A percentile compares a stretch with the other conserved stretches of the same genome.
These are phyloP conservation scores for Macrostomum lignano DNA, from an alignment of 1,140 invertebrate species.

Conservation along the genomic window DNA sequence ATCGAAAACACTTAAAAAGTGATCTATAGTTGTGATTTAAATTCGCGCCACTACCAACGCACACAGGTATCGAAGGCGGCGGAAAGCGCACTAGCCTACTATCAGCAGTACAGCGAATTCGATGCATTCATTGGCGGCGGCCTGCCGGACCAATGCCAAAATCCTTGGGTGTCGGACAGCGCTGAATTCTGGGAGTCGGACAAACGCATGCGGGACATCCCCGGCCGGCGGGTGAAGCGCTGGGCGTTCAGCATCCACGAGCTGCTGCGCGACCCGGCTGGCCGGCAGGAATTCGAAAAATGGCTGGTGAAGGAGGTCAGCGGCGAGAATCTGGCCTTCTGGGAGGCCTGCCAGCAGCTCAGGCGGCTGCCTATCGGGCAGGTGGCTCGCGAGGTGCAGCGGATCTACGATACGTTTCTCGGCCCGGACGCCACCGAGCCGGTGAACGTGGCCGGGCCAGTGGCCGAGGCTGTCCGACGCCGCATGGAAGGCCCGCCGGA, in stretches of 20 bases:
- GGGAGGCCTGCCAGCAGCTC: conserved; percentile 47
- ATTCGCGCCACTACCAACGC: too few species aligned
- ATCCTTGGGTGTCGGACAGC: conserved; percentile 84
- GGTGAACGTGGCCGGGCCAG: conserved; percentile 66
- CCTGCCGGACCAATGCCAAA: too few species aligned
- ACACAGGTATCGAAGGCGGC: conserved; percentile 84
- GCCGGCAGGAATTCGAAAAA: conserved; percentile 68
- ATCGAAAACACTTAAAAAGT: too few species aligned
- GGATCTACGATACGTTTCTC: conserved; percentile 47
- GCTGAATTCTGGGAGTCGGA: conserved; percentile 69
- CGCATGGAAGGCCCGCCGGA: conserved; percentile 10
- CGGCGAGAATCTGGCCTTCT: conserved; percentile 94
- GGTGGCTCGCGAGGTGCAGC: conserved; percentile 10
- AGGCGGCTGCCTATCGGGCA: conserved; percentile 1
- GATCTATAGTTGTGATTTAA: too few species aligned
- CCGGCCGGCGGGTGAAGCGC: conserved; percentile 47
- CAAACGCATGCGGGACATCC: conserved; percentile 17
- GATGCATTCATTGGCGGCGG: conserved; percentile 46
- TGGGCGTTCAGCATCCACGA: conserved; percentile 88
- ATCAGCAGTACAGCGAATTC: conserved; percentile 80
- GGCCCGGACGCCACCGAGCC: conserved; percentile 71
- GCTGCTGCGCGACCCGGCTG: conserved; percentile 67
- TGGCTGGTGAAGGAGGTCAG: conserved; percentile 95
- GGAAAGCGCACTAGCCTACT: conserved; percentile 73
- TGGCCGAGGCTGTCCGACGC: conserved; percentile 18